A percentile compares a stretch with the other conserved stretches of the same genome.
Conservation (phyloP, 1,140 invertebrate genomes). For the Sycobia sp. region DNA sequence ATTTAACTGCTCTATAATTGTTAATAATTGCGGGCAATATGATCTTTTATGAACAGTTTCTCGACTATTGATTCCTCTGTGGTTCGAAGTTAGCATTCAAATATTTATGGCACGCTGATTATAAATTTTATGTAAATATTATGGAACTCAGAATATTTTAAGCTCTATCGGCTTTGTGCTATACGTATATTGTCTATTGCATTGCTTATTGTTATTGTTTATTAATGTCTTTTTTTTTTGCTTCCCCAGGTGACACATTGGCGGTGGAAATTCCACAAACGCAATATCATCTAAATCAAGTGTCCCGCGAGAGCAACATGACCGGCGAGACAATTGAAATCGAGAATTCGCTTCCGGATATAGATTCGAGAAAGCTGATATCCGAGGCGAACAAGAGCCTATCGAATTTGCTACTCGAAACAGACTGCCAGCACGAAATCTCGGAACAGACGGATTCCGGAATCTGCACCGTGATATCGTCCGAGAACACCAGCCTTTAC, state of each 20-base stretch:
- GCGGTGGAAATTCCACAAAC: conserved; percentile 34
- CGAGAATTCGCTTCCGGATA: conserved; percentile 60
- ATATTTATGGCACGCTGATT: too few species aligned
- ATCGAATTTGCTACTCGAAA: conserved; percentile 65
- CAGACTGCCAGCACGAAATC: conserved; percentile 58
- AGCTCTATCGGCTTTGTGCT: too few species aligned
- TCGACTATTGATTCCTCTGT: too few species aligned
- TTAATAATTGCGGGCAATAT: too few species aligned
- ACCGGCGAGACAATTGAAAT: conserved; percentile 50
- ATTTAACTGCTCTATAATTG: too few species aligned
- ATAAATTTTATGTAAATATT: too few species aligned
- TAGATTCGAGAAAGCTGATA: conserved; percentile 65
- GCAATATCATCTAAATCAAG: conserved; percentile 57
- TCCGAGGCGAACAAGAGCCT: conserved; percentile 71
- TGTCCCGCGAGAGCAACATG: conserved; percentile 51
- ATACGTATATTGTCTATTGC: too few species aligned
- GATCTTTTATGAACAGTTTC: too few species aligned
- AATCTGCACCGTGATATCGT: conserved; percentile 67
- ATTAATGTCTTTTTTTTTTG: neutral
- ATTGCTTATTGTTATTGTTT: neutral
- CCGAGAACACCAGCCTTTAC: conserved; percentile 71
- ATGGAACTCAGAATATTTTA: too few species aligned
- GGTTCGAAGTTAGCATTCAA: too few species aligned
- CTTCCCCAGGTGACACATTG: conserved; percentile 36
- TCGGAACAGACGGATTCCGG: conserved; percentile 70